phyloP scores from a whole-genome alignment of 2,113 vertebrate species.

The Oreotragus oreotragus region DNA sequence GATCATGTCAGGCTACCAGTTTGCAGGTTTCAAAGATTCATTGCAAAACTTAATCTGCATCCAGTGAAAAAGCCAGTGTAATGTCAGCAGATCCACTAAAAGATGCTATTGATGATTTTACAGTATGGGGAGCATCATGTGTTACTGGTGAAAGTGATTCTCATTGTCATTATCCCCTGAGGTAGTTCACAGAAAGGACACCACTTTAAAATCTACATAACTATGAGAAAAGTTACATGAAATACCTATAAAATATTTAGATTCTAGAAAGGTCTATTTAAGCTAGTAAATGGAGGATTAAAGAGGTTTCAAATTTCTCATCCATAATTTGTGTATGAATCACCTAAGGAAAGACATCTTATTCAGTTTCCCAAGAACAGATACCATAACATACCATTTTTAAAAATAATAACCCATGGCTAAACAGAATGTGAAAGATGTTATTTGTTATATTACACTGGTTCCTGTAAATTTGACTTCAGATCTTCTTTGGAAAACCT shows the following conservation, averaged over 20 bases:
- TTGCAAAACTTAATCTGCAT: not conserved
- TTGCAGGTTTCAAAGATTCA: not conserved
- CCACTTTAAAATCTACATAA: not conserved
- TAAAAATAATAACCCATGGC: not conserved
- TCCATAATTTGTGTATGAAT: not conserved
- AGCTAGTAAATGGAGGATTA: not conserved
- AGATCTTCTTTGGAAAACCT: not conserved
- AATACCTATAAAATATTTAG: not conserved
- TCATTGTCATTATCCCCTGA: not conserved
- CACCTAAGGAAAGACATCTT: not conserved
- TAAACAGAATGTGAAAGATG: not conserved
- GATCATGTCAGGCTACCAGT: not conserved
- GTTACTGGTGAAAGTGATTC: not conserved
- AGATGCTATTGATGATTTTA: not conserved
- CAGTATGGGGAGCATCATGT: not conserved
- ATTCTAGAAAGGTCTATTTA: not conserved
- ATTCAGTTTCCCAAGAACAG: not conserved
- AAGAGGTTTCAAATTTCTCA: not conserved
- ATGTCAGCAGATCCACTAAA: not conserved
- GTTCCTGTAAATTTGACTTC: not conserved
- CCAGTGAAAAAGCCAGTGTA: not conserved
- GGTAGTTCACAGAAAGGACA: not conserved
- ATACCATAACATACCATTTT: not conserved
- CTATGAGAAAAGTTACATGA: not conserved
- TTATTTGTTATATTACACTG: not conserved